Base-by-base conservation (phyloP, 1,140 invertebrate genomes). In the Aphaenogaster ashmeadi region DNA sequence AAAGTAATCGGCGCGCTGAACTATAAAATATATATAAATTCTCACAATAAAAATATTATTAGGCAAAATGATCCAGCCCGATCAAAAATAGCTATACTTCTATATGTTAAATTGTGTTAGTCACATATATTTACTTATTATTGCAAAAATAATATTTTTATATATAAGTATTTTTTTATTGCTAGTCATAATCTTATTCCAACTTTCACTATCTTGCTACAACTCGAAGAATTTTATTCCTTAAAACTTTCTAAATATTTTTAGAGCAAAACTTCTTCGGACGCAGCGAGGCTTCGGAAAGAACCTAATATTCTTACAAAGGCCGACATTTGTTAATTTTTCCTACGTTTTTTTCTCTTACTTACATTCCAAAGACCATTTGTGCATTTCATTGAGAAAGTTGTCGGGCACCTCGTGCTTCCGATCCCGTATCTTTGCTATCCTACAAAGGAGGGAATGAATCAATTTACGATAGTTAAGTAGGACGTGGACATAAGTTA, bases 291-390 rank as follows among this genome's bases (percentile, higher is more conserved):
- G 18, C 9, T 18, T n/a, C 5, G 18, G 0, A 27, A 54, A 54
- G 8, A 13, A 38, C 1, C 8, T 1, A 36, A 72, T 54, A 72
- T 72, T 36, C 13, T 15, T 52, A n/a, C 7, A 3, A 52, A 50
- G 18, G 13, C 3, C 9, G 5, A 67, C 18, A 41, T n/a, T 62
- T 71, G 3, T 41, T 67, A 4, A 54, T 47, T 41, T 71, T 33
- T 79, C 2, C 8, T 38, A 60, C 1, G 33, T 60, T 27, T 9
- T 33, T 33, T 33, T 21, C 18, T 9, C 2, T 62, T 21, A 44
- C 81, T 75, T 60, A 98, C 98, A 98, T 96, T 99, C 98, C 47
- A 99, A 95, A 2, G 98, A 97, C 97, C 98, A 98, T 96, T 98
- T 98, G 93, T 98, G 98, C 56, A 98, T 96, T 95, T 98, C 98